phyloP scores from a whole-genome alignment of 2,113 vertebrate species.

The Sclerurus mexicanus region DNA sequence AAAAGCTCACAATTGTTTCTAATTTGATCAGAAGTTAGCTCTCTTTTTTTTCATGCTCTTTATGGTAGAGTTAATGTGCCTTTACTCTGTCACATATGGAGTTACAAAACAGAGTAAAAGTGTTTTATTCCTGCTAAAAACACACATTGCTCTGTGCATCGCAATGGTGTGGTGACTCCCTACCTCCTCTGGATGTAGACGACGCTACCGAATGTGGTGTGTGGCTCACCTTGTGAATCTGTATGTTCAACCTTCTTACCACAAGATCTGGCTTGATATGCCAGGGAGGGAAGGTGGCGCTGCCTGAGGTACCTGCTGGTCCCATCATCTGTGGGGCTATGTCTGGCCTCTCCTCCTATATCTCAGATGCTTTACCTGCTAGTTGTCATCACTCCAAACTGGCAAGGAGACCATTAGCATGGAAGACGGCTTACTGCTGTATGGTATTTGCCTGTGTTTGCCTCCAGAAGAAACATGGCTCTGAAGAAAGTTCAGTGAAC shows the following conservation, averaged over 20 bases:
- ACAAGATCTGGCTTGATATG: too few species aligned
- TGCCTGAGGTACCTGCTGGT: not conserved
- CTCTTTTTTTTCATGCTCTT: not conserved
- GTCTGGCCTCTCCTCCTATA: not conserved
- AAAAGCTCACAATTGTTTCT: not conserved
- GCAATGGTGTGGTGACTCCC: not conserved
- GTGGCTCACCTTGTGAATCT: not conserved
- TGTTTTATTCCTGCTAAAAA: not conserved
- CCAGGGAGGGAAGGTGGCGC: not conserved
- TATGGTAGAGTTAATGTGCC: not conserved
- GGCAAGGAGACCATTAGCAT: not conserved
- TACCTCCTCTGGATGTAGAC: not conserved
- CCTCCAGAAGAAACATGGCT: not conserved
- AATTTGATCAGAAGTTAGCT: not conserved
- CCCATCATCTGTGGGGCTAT: not conserved
- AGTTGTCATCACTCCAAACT: not conserved
- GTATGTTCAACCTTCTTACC: not conserved
- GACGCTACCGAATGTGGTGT: not conserved
- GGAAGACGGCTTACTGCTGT: not conserved
- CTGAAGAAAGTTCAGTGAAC: not conserved
- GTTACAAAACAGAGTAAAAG: not conserved
- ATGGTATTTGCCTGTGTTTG: not conserved
- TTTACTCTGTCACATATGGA: fast-evolving
- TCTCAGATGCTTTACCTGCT: not conserved
- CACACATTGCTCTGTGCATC: fast-evolving